Percentiles rank a stretch among this genome's conserved stretches.
Conservation (phyloP, 2,888 invertebrate species). For the Cylloceria caligata region DNA sequence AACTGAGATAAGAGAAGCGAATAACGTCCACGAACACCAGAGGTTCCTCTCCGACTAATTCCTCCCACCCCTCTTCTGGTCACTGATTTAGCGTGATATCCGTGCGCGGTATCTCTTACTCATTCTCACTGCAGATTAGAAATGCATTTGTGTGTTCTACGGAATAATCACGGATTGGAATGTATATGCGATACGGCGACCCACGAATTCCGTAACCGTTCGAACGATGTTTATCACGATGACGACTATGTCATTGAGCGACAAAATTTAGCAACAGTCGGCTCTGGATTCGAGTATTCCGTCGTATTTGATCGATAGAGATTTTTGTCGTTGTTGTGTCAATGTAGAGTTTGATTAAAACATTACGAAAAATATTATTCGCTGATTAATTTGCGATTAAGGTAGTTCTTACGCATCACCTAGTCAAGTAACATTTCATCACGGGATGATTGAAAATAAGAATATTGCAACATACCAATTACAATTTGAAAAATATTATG, state of each 20-base stretch:
- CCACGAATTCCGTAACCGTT: background rate
- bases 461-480: too few species aligned
- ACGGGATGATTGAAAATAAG: too few species aligned
- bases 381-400: too few species aligned
- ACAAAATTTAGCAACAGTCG: background rate
- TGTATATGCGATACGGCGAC: background rate
- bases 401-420: background rate
- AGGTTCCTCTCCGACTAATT: conserved; percentile 17
- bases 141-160: background rate
- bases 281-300: background rate
- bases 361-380: too few species aligned
- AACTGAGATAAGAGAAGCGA: conserved; percentile 18
- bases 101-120: background rate
- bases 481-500: too few species aligned
- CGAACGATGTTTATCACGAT: background rate
- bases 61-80: too few species aligned
- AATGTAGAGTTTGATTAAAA: too few species aligned
- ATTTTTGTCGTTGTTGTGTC: too few species aligned
- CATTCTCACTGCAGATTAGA: background rate
- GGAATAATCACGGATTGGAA: background rate
- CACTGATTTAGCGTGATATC: conserved; percentile 9
- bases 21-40: background rate
- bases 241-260: background rate
- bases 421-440: background rate
- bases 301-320: background rate